Evolutionary conservation across 2,888 invertebrate genomes (phyloP), one percentile per base, ranked within the genome.

Genomic region (Hypena proboscidalis): DNA sequence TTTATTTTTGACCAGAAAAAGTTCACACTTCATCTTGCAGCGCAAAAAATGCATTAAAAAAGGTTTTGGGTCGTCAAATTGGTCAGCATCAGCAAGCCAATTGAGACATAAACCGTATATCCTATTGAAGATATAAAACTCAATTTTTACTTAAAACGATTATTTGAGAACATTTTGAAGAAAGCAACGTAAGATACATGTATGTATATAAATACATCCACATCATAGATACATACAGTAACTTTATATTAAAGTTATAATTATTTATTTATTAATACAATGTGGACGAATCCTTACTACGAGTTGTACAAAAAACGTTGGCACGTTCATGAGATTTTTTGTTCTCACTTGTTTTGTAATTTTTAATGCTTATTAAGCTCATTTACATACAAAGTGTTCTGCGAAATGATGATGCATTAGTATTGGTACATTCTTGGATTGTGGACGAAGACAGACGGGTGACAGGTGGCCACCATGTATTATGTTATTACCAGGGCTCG

Each of bases 321-420:
- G 63, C 73, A 66, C 70, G 70, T 73, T 58, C 54, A 48, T 59
- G 47, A 47, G 32, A 45, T 57, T 67, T 64, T 64, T 67, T 65
- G 56, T 60, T 63, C 50, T 41, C 38, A 44, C 44, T 62, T 48
- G 50, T 63, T 65, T 62, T 63, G 60, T 65, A 64, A 56, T 58
- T 71, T 77, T 75, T 76, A 73, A 78, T 74, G 72, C 73, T 74
- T 78, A 75, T 74, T 77, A 73, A 79, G 56, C 74, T 81, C 55
- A 86, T 86, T 85, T 79, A 70, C 83, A 85, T 86, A 86, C 80
- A 85, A 80, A 84, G 79, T 81, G 83, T 82, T 85, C 77, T 72
- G 71, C 76, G 78, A 83, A 80, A 75, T 70, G 61, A 65, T 68
- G 70, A 72, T 65, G 61, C 64, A 77, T 77, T 77, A 74, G 70